Evolutionary conservation across 2,888 invertebrate species (phyloP).

Genomic region (Agrochola circellaris): DNA sequence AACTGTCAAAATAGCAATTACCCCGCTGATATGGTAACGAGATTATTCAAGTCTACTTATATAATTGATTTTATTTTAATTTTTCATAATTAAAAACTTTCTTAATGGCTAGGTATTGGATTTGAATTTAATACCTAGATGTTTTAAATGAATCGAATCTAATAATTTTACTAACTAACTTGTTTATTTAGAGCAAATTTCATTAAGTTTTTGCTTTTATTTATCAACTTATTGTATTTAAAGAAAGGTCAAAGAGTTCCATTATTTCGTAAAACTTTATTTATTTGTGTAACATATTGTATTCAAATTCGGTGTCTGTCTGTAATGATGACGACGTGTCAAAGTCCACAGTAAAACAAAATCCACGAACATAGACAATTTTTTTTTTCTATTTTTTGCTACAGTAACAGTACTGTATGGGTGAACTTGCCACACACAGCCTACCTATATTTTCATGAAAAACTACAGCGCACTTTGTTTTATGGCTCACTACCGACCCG

Average conservation of each 20-base stretch:
- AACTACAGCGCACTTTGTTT: neutral
- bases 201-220: neutral
- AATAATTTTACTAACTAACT: neutral
- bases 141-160: neutral
- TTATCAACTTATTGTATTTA: neutral
- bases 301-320: constrained; percentile 38
- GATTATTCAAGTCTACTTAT: neutral
- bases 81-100: too few species aligned
- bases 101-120: neutral
- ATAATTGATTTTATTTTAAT: neutral
- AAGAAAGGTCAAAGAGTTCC: neutral
- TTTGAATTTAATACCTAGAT: neutral
- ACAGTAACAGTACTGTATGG: neutral
- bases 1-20: too few species aligned
- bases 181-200: neutral
- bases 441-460: neutral
- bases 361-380: neutral
- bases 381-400: neutral
- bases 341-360: constrained; percentile 26
- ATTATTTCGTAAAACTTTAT: constrained; percentile 1
- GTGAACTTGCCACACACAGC: constrained; percentile 5
- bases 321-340: neutral
- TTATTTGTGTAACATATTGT: constrained; percentile 31
- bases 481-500: neutral
- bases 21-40: too few species aligned